Percentiles rank a stretch among this genome's conserved stretches.
Conservation (phyloP, 2,797 vertebrate species). For the Cossypha dichroa region DNA sequence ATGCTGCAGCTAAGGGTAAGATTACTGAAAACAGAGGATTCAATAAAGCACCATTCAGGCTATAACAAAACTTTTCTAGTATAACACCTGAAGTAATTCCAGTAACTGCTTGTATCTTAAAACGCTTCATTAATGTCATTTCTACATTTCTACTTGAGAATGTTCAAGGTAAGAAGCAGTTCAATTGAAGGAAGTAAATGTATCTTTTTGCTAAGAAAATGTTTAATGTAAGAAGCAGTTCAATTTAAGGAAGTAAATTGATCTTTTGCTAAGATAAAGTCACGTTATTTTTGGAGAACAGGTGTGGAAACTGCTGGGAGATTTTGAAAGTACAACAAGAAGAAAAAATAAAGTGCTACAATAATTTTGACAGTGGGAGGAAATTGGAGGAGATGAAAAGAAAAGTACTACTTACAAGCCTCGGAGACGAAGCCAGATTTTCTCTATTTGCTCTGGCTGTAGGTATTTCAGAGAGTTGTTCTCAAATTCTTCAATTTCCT, state of each 20-base stretch:
- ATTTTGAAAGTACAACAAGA: neutral
- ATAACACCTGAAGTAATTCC: neutral
- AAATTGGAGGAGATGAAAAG: neutral
- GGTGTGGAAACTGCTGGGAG: constrained; percentile 51
- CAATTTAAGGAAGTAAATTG: neutral
- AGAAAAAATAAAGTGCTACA: neutral
- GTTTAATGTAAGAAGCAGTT: neutral
- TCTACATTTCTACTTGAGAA: neutral
- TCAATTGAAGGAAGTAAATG: neutral
- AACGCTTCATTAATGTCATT: neutral
- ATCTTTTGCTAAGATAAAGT: neutral
- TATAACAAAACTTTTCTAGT: constrained; percentile 42
- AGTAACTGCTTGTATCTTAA: neutral
- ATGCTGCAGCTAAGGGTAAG: neutral
- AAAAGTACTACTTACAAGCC: constrained; percentile 90
- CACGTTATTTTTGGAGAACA: constrained; percentile 49
- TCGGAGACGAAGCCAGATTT: constrained; percentile 97
- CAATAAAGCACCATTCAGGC: neutral
- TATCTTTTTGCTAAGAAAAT: neutral
- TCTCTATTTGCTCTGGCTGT: constrained; percentile 97
- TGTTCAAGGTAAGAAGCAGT: neutral
- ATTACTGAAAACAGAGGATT: neutral
- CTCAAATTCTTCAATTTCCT: constrained; percentile 99
- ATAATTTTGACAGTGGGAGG: neutral
- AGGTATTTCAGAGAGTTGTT: constrained; percentile 96